Percentiles rank a stretch among this genome's conserved stretches.
Conservation (phyloP, 2,888 invertebrate genomes). For the Venusia cambrica region DNA sequence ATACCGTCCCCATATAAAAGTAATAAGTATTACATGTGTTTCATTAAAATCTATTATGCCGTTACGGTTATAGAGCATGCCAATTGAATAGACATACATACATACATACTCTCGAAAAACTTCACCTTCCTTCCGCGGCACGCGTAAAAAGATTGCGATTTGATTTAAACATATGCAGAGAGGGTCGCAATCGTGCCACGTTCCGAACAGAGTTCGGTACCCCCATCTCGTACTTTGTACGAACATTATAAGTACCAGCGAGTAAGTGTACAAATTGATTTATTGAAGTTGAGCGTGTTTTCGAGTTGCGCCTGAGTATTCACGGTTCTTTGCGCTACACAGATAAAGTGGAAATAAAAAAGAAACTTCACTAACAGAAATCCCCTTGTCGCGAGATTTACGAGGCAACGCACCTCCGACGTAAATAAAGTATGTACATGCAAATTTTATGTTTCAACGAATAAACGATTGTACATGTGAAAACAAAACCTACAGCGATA, state of each 20-base stretch:
- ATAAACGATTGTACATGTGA: conserved; percentile 41
- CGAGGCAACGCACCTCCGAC: conserved; percentile 73
- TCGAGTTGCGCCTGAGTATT: conserved; percentile 75
- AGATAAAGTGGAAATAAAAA: conserved; percentile 79
- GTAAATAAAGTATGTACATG: conserved; percentile 71
- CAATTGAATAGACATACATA: too few species aligned
- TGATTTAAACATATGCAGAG: conserved; percentile 56
- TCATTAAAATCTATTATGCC: too few species aligned
- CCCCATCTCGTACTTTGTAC: conserved; percentile 26
- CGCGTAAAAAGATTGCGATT: conserved; percentile 38
- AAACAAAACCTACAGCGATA: conserved; percentile 22
- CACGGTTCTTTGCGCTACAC: conserved; percentile 70
- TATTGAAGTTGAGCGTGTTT: conserved; percentile 77
- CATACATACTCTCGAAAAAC: too few species aligned
- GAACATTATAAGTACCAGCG: conserved; percentile 65
- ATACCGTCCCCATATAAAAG: too few species aligned
- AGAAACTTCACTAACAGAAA: conserved; percentile 79
- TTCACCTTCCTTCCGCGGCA: too few species aligned
- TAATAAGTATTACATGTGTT: too few species aligned
- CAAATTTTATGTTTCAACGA: conserved; percentile 68
- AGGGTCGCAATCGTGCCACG: conserved; percentile 63
- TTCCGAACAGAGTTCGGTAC: conserved; percentile 50
- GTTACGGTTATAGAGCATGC: too few species aligned
- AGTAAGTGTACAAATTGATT: conserved; percentile 76
- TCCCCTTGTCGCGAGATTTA: conserved; percentile 79